A percentile compares a stretch with the other conserved stretches of the same genome.
These are phyloP conservation scores for Scomber scombrus DNA, from an alignment of 2,113 vertebrate genomes.

Conservation along the genomic window DNA sequence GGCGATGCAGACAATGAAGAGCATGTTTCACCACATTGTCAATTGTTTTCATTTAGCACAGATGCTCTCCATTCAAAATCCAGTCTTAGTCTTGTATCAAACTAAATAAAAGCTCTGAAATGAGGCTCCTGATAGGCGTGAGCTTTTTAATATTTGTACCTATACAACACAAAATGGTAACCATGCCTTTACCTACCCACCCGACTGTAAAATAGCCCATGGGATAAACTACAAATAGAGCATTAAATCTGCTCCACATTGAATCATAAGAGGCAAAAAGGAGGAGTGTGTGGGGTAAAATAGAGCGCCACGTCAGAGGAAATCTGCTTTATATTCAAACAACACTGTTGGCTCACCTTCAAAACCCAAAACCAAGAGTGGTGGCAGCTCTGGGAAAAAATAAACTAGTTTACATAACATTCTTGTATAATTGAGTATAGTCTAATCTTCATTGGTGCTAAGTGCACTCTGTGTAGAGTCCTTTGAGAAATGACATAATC, in stretches of 20 bases:
- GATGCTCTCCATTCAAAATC: slow-evolving; percentile 24
- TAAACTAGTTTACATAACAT: slow-evolving; percentile 41
- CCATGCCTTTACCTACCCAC: slow-evolving; percentile 43
- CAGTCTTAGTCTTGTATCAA: not conserved
- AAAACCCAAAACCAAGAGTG: slow-evolving; percentile 34
- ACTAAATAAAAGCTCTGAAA: not conserved
- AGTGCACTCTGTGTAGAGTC: not conserved
- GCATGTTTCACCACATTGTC: slow-evolving; percentile 35
- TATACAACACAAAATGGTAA: slow-evolving; percentile 26
- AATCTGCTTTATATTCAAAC: slow-evolving; percentile 55
- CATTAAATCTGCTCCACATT: slow-evolving; percentile 84
- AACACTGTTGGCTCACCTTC: slow-evolving; percentile 41
- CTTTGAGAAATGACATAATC: slow-evolving; percentile 22
- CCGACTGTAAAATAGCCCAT: slow-evolving; percentile 72
- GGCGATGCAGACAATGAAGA: slow-evolving; percentile 65
- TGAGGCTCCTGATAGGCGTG: not conserved
- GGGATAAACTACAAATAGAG: slow-evolving; percentile 84
- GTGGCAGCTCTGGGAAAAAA: slow-evolving; percentile 26
- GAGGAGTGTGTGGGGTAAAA: slow-evolving; percentile 29
- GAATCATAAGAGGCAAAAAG: slow-evolving; percentile 54
- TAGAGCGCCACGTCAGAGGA: slow-evolving; percentile 32
- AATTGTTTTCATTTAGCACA: slow-evolving; percentile 39
- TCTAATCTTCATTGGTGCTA: slow-evolving; percentile 30
- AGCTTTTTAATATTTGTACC: slow-evolving; percentile 33
- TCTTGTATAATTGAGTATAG: slow-evolving; percentile 35